These are phyloP conservation scores for Echinops telfairi DNA, from an alignment of 2,113 vertebrate genomes.

Conservation along the genomic window DNA sequence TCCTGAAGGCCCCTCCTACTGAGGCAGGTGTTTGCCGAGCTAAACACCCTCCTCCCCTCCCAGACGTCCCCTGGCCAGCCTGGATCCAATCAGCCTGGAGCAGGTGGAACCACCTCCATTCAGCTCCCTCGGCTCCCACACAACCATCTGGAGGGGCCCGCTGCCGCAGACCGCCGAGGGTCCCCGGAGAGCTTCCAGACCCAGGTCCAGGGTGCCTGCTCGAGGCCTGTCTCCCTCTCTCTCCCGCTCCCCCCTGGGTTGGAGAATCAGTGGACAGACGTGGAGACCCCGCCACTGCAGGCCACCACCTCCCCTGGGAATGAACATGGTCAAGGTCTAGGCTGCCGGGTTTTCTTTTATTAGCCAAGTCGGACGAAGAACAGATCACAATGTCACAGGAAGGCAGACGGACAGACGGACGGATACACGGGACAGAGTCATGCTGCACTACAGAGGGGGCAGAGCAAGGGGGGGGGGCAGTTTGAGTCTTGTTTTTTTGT, in stretches of 20 bases:
- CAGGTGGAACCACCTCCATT: not conserved
- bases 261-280: not conserved
- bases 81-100: not conserved
- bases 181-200: not conserved
- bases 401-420: constrained; percentile 83
- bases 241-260: not conserved
- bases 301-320: constrained; percentile 25
- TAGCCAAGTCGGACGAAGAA: constrained; percentile 86
- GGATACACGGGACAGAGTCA: constrained; percentile 84
- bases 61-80: not conserved
- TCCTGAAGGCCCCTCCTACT: not conserved
- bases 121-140: not conserved
- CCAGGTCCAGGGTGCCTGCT: not conserved
- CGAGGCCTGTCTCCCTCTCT: too few relatives aligned
- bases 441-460: constrained; percentile 79
- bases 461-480: not conserved
- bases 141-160: not conserved
- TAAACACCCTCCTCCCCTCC: not conserved
- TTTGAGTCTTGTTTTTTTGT: constrained; percentile 66
- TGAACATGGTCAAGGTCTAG: constrained; percentile 51
- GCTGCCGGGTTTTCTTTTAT: constrained; percentile 85
- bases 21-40: not conserved
- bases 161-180: not conserved
- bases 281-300: not conserved
- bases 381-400: constrained; percentile 89